Conservation (phyloP, 2,113 vertebrate species). For the Ophiodon elongatus region DNA sequence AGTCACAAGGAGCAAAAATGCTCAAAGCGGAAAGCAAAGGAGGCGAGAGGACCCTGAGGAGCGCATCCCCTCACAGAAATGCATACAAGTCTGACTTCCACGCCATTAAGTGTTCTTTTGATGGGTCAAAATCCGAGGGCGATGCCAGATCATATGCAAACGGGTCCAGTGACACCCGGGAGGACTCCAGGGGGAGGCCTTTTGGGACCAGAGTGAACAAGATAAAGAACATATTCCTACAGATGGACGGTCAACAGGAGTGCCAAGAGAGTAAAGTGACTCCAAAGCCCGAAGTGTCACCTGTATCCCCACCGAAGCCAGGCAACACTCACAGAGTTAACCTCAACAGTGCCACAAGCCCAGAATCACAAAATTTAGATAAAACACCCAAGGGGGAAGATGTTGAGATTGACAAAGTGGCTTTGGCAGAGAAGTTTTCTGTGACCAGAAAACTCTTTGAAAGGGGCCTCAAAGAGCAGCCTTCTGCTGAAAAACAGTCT, state of each 20-base stretch:
- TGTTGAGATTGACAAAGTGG: constrained; percentile 90
- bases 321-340: constrained; percentile 81
- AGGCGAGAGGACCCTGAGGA: constrained; percentile 90
- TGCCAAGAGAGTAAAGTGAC: constrained; percentile 85
- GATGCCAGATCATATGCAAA: constrained; percentile 84
- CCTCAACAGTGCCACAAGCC: constrained; percentile 78
- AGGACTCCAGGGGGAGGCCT: constrained; percentile 88
- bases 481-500: constrained; percentile 84
- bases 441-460: constrained; percentile 94
- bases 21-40: constrained; percentile 92
- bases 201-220: constrained; percentile 93
- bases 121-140: constrained; percentile 86
- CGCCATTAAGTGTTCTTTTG: constrained; percentile 93
- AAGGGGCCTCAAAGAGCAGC: constrained; percentile 87
- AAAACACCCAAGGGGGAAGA: constrained; percentile 88
- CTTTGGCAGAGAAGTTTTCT: constrained; percentile 93
- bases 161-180: constrained; percentile 85
- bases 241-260: constrained; percentile 91
- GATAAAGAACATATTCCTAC: constrained; percentile 95
- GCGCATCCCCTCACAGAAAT: constrained; percentile 93
- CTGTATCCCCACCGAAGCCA: constrained; percentile 79
- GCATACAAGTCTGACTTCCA: constrained; percentile 95
- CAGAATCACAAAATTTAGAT: constrained; percentile 79
- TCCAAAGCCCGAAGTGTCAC: constrained; percentile 79
- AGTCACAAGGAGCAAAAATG: constrained; percentile 80